Percentiles rank a stretch among this genome's conserved stretches.
Conservation (phyloP, 2,888 invertebrate species). For the Lepidonotus clava region DNA sequence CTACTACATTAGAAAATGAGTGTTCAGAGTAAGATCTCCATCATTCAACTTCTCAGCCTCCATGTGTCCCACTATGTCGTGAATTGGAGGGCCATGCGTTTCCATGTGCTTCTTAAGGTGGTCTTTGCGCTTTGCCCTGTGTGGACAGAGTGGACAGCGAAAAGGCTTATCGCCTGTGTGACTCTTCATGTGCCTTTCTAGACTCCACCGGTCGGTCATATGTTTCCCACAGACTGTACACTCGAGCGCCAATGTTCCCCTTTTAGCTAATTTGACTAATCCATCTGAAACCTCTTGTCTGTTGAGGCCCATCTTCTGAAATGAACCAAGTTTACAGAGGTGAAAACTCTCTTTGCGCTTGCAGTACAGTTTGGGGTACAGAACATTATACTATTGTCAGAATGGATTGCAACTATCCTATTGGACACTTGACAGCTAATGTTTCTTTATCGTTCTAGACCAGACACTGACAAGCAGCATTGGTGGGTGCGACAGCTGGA, state of each 20-base stretch:
- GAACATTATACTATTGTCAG: too few species aligned
- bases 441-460: too few species aligned
- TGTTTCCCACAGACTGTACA: conserved; percentile 33
- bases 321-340: conserved; percentile 24
- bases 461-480: too few species aligned
- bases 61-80: neutral
- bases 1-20: neutral
- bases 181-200: conserved; percentile 46
- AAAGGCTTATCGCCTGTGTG: conserved; percentile 52
- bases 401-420: too few species aligned
- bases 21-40: neutral
- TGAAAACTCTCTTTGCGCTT: too few species aligned
- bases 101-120: conserved; percentile 36
- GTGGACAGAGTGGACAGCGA: conserved; percentile 33
- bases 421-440: too few species aligned
- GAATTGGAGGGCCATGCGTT: neutral
- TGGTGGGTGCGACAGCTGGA: too few species aligned
- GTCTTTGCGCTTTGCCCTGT: conserved; percentile 51
- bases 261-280: conserved; percentile 14
- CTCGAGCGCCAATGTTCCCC: neutral
- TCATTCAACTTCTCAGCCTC: neutral
- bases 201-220: conserved; percentile 7
- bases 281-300: conserved; percentile 5
- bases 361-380: too few species aligned
- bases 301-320: conserved; percentile 32